Evolutionary conservation across 2,888 invertebrate genomes (phyloP), one percentile per base, ranked within the genome.

Genomic region (Synanthedon vespiformis): DNA sequence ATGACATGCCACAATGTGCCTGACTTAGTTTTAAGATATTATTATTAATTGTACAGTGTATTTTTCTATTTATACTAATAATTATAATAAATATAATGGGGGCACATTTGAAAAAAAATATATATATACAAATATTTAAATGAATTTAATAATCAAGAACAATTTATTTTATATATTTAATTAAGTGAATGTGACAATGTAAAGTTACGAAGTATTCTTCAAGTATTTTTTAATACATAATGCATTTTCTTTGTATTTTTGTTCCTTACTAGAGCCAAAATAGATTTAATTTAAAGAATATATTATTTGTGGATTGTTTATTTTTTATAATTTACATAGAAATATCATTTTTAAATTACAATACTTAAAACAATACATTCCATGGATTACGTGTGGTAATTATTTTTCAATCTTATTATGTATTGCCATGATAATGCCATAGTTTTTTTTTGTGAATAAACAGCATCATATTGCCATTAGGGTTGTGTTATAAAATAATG

Each of bases 401-500:
- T 14, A 44, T 10, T 34, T 34, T 34, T 10, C 34, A 34, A 34
- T 34, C 10, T 34, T 34, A 44, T 13, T 14, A 48, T 48, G 58
- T 59, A 58, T 60, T 58, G 76, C 69, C 75, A 73, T 72, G 63
- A 57, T 65, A 68, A 80, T 79, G 83, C 81, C 81, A 85, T 83
- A 58, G 44, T 60, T 72, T 68, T 72, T 60, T 72, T 68, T 72
- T 62, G 62, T 69, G 64, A 68, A 72, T 62, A 68, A 65, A 51
- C 51, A 50, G 61, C 60, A 63, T 70, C 78, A 22, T 50, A 34
- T 80, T 84, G 85, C 85, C 83, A 80, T 77, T 62, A 67, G 82
- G 34, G 84, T 85, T 85, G 85, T 86, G 83, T 85, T 81, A 74
- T 70, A 56, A 14, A 16, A 49, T 73, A 68, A 64, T 81, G 80